A percentile compares a stretch with the other conserved stretches of the same genome.
These are phyloP conservation scores for Centropyge bicolor DNA, from an alignment of 2,797 vertebrate genomes.

Conservation along the genomic window DNA sequence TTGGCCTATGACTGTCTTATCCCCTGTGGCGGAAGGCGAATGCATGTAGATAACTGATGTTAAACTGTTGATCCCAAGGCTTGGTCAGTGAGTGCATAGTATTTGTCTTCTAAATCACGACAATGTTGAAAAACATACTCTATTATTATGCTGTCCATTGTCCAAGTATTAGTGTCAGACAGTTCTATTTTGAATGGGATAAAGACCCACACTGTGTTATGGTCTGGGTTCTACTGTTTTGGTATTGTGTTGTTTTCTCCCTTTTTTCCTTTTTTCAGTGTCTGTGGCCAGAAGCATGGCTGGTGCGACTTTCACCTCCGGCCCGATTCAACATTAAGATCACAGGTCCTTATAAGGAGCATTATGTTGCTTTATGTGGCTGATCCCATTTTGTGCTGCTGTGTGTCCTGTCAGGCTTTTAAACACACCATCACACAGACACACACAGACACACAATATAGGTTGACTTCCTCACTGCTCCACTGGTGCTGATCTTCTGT, in stretches of 20 bases:
- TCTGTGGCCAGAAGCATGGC: too few relatives aligned
- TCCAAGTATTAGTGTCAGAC: too few relatives aligned
- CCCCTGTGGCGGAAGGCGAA: neutral
- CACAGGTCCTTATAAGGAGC: neutral
- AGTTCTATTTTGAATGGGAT: neutral
- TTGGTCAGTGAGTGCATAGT: too few relatives aligned
- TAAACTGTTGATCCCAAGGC: too few relatives aligned
- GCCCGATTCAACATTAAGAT: neutral
- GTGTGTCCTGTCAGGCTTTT: slow-evolving; percentile 11
- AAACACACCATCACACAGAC: slow-evolving; percentile 14
- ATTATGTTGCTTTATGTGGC: neutral
- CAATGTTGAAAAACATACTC: too few relatives aligned
- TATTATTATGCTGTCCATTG: too few relatives aligned
- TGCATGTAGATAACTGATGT: neutral
- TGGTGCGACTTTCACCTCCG: too few relatives aligned
- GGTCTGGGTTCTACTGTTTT: too few relatives aligned
- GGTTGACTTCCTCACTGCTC: slow-evolving; percentile 44
- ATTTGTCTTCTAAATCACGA: too few relatives aligned
- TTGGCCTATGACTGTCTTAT: neutral
- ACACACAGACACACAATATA: neutral
- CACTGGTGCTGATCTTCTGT: slow-evolving; percentile 47
- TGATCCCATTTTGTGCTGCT: neutral
- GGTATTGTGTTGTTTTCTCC: too few relatives aligned
- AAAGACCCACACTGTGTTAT: too few relatives aligned
- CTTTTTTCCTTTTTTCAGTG: too few relatives aligned